Percentiles rank a stretch among this genome's conserved stretches.
Conservation (phyloP, 2,113 vertebrate genomes). For the Indicator indicator region DNA sequence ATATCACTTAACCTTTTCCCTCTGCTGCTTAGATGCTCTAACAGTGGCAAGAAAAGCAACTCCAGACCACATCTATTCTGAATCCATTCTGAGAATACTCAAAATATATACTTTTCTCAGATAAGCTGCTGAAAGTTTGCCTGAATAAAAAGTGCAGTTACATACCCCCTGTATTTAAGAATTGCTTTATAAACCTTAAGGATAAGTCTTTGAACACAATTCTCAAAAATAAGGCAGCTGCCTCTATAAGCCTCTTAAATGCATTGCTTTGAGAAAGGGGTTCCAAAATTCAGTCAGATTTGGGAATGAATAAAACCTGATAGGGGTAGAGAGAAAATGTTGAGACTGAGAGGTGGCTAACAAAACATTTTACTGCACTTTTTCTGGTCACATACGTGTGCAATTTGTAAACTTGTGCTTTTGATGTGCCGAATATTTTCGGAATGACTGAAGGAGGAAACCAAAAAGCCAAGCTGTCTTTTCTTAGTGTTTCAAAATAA, state of each 20-base stretch:
- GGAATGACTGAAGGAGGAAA: not conserved
- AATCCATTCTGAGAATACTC: not conserved
- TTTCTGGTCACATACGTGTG: not conserved
- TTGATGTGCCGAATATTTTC: not conserved
- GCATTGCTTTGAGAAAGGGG: not conserved
- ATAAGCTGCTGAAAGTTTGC: not conserved
- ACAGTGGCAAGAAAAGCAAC: not conserved
- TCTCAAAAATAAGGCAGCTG: not conserved
- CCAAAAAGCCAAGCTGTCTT: not conserved
- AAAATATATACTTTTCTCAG: not conserved
- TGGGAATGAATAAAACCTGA: not conserved
- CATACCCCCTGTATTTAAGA: not conserved
- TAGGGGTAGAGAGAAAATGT: not conserved
- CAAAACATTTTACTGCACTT: not conserved
- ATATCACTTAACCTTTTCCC: not conserved
- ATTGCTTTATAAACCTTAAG: not conserved
- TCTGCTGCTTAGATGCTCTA: not conserved
- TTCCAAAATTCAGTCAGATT: not conserved
- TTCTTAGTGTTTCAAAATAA: not conserved
- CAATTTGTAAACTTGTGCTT: not conserved
- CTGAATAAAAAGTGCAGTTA: not conserved
- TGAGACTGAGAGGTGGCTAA: not conserved
- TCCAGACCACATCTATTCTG: not conserved
- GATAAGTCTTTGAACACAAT: not conserved
- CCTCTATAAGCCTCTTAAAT: not conserved